Base-by-base conservation (phyloP, 2,113 vertebrate genomes). In the Ictalurus punctatus region DNA sequence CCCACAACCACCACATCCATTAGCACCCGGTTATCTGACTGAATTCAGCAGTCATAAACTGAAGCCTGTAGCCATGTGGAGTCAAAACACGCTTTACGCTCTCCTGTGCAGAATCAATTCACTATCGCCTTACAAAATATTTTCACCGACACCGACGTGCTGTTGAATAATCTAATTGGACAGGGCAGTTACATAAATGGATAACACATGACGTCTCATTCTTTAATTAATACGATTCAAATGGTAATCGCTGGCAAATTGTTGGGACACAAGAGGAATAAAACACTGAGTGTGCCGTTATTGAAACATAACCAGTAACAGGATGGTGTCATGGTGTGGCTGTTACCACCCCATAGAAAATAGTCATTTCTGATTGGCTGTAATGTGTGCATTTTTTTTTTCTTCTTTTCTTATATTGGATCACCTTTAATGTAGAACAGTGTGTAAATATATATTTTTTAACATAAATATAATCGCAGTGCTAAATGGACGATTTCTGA, bases 1-100 rank as follows among this genome's bases (percentile, higher is more conserved):
- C 58, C 67, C 84, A 85, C 84, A 71, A 67, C 61, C 84, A 54
- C 65, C 71, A 27, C 13, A 5, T 34, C 84, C 74, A 67, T 58
- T 54, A 84, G 13, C 86, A 69, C 78, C 21, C 59, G 25, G 44
- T 34, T 81, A 56, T 34, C 63, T 78, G 58, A 65, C n/a, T 23
- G 40, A 27, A 76, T 58, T 48, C 73, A 65, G 40, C 85, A 79
- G 58, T 19, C 4, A 61, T 65, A 21, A 27, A n/a, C 59, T 16
- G 14, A 9, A 65, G 61, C 83, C 6, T 0, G 30, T 37, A 21
- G 27, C 54, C 25, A 54, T 5, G 63, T 16, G 10, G 23, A 44
- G 61, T 48, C 5, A n/a, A 84, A 48, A 65, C 61, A 21, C 14
- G 2, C 12, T 67, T 34, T 27, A 83, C 56, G 65, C 34, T 63